Conservation (phyloP, 2,113 vertebrate genomes). For the Saiga tatarica region DNA sequence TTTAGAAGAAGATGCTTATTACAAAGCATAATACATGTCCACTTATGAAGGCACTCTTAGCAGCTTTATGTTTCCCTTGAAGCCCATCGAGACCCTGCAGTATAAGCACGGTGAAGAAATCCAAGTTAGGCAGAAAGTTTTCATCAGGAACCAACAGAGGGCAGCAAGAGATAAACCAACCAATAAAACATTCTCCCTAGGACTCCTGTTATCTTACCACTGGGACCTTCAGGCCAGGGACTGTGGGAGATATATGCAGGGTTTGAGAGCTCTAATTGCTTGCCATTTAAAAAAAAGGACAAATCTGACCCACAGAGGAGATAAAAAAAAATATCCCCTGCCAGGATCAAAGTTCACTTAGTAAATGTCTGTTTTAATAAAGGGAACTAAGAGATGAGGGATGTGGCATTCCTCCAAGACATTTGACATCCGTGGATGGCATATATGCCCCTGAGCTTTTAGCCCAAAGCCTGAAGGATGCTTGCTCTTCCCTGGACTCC, state of each 20-base stretch:
- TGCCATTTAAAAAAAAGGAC: background rate
- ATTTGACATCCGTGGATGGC: constrained; percentile 86
- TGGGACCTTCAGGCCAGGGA: background rate
- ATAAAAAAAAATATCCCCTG: constrained; percentile 39
- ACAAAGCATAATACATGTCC: background rate
- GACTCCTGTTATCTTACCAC: background rate
- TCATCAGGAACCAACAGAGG: constrained; percentile 77
- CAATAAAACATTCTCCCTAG: background rate
- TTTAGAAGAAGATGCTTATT: background rate
- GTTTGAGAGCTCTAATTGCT: background rate
- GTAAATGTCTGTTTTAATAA: constrained; percentile 84
- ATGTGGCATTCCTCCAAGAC: constrained; percentile 84
- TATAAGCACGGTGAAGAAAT: background rate
- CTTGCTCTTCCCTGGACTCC: constrained; percentile 72
- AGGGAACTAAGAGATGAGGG: constrained; percentile 79
- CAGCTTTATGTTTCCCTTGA: background rate
- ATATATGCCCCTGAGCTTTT: constrained; percentile 83
- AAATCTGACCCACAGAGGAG: constrained; percentile 19
- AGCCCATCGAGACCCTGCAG: background rate
- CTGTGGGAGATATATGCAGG: background rate
- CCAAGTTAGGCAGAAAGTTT: background rate
- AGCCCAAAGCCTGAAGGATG: constrained; percentile 78
- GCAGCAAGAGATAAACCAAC: constrained; percentile 77
- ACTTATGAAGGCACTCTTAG: background rate
- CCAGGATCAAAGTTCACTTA: constrained; percentile 72